These are phyloP conservation scores for Pyrrhia umbra DNA, from an alignment of 2,888 invertebrate genomes.

Conservation along the genomic window DNA sequence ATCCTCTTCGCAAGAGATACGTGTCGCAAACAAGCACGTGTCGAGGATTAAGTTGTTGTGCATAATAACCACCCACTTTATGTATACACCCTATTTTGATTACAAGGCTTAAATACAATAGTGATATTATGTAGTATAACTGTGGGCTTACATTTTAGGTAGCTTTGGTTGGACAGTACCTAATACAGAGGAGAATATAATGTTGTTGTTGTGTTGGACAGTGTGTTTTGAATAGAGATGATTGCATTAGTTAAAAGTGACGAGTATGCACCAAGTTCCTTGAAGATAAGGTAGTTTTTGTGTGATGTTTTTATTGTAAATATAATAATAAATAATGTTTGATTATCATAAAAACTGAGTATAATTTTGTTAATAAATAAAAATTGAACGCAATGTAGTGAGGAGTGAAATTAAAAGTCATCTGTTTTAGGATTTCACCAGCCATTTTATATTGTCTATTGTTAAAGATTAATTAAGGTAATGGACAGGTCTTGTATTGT, in stretches of 20 bases:
- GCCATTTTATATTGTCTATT: too few relatives aligned
- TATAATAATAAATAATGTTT: too few relatives aligned
- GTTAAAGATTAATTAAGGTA: background rate
- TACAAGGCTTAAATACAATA: constrained; percentile 72
- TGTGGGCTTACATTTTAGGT: constrained; percentile 12
- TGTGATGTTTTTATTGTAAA: too few relatives aligned
- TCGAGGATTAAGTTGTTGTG: constrained; percentile 81
- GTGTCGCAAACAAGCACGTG: constrained; percentile 81
- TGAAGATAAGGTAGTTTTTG: too few relatives aligned
- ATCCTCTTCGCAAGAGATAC: constrained; percentile 76
- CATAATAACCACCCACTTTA: constrained; percentile 77
- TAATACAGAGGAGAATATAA: background rate
- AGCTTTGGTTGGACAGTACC: constrained; percentile 13
- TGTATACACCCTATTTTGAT: constrained; percentile 75
- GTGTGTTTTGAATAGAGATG: background rate
- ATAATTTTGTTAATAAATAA: too few relatives aligned
- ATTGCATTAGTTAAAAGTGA: background rate
- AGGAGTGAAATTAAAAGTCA: too few relatives aligned
- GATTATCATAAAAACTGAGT: too few relatives aligned
- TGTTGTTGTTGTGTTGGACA: too few relatives aligned
- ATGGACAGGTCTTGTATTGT: background rate
- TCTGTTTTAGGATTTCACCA: too few relatives aligned
- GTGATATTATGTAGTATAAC: constrained; percentile 38
- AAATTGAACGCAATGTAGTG: too few relatives aligned
- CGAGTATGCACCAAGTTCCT: background rate